Conservation (phyloP, 2,797 vertebrate genomes). For the Pseudochirops cupreus region DNA sequence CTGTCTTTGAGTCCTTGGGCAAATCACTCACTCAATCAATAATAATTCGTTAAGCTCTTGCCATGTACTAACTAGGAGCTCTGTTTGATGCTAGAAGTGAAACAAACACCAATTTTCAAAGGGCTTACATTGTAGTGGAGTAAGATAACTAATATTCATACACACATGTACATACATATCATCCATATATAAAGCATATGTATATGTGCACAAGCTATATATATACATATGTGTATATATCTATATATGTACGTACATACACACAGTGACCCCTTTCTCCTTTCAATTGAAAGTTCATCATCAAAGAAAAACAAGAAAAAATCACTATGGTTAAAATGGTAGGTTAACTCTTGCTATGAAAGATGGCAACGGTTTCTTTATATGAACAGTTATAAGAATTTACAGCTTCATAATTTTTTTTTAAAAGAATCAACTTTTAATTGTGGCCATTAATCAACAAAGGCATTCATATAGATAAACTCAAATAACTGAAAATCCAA, state of each 20-base stretch:
- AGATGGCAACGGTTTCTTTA: background rate
- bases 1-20: background rate
- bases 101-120: background rate
- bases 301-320: background rate
- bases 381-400: background rate
- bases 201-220: background rate
- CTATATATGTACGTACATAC: background rate
- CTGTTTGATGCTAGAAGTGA: background rate
- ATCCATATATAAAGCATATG: background rate
- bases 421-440: background rate
- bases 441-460: background rate
- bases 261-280: background rate
- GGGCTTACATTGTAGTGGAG: no score
- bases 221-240: background rate
- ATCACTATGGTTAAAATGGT: background rate
- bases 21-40: background rate
- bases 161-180: no score
- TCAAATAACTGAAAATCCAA: background rate
- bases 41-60: background rate
- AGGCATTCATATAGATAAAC: background rate
- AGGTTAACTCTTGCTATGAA: background rate
- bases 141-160: no score
- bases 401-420: background rate
- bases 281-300: constrained; percentile 10
- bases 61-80: background rate